phyloP scores from a whole-genome alignment of 64 coral and sea anemone genomes.

The Astreopora myriophthalma region DNA sequence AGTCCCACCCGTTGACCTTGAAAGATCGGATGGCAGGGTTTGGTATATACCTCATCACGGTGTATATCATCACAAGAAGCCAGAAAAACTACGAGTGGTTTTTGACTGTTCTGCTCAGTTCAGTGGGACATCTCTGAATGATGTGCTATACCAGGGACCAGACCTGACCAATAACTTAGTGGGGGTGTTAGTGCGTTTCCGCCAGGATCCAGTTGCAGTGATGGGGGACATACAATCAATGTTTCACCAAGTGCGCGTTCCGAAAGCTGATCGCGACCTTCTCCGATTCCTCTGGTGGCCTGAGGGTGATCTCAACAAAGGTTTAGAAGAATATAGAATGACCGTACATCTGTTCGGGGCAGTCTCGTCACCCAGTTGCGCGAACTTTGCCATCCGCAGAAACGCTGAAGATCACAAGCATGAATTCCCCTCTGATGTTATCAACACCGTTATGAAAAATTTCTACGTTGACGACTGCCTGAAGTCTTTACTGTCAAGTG shows the following conservation, averaged over 20 bases:
- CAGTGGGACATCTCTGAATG: background rate
- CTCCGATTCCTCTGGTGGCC: slow-evolving; percentile 61
- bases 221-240: too few relatives aligned
- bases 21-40: background rate
- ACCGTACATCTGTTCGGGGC: too few relatives aligned
- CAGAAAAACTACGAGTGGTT: background rate
- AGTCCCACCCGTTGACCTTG: background rate
- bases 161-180: too few relatives aligned
- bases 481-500: too few relatives aligned
- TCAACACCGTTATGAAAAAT: slow-evolving; percentile 3
- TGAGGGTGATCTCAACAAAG: slow-evolving; percentile 2
- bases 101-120: background rate
- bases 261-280: too few relatives aligned
- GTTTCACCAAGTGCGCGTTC: too few relatives aligned
- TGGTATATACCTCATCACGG: slow-evolving; percentile 42
- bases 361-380: too few relatives aligned
- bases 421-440: too few relatives aligned
- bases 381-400: too few relatives aligned
- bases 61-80: too few relatives aligned
- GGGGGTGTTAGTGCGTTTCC: background rate
- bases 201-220: background rate
- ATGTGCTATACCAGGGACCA: background rate
- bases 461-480: slow-evolving; percentile 72
- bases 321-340: slow-evolving; percentile 31
- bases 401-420: too few relatives aligned